These are phyloP conservation scores for Typhlichthys eigenmanni DNA, from an alignment of 2,797 vertebrate genomes.

Conservation along the genomic window DNA sequence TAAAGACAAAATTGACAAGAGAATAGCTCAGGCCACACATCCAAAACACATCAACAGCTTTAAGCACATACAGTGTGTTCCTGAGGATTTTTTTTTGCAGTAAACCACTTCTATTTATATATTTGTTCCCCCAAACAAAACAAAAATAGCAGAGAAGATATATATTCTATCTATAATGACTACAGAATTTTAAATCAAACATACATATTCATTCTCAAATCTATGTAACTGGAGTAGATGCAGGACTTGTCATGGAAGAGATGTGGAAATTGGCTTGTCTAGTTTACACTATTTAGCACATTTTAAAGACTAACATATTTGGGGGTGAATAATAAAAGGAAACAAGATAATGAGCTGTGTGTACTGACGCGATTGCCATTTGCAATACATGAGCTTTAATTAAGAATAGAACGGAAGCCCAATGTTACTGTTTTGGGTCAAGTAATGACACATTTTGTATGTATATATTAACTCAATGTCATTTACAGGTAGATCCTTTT, in stretches of 20 bases:
- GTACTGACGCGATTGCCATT: constrained; percentile 80
- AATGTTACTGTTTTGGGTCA: constrained; percentile 75
- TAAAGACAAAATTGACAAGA: constrained; percentile 55
- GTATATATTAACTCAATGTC: constrained; percentile 69
- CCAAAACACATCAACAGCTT: constrained; percentile 58
- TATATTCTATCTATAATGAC: constrained; percentile 62
- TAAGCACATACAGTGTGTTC: constrained; percentile 69
- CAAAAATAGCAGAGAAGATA: constrained; percentile 68
- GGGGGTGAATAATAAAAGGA: constrained; percentile 48
- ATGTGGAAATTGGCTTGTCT: constrained; percentile 60
- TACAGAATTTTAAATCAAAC: constrained; percentile 75
- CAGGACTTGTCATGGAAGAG: constrained; percentile 49
- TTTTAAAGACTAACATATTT: constrained; percentile 65
- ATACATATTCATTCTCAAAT: constrained; percentile 69
- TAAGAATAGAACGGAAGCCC: constrained; percentile 67
- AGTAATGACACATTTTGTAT: constrained; percentile 68
- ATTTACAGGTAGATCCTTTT: constrained; percentile 58
- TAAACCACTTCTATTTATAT: constrained; percentile 69
- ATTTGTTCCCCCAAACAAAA: constrained; percentile 67
- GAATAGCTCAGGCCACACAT: constrained; percentile 57
- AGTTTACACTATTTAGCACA: constrained; percentile 71
- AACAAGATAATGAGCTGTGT: constrained; percentile 49
- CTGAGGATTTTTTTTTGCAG: constrained; percentile 74
- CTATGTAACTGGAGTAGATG: constrained; percentile 65
- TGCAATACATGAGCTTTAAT: constrained; percentile 76